Evolutionary conservation across 2,888 invertebrate species (phyloP).

Genomic region (Nemurella pictetii): DNA sequence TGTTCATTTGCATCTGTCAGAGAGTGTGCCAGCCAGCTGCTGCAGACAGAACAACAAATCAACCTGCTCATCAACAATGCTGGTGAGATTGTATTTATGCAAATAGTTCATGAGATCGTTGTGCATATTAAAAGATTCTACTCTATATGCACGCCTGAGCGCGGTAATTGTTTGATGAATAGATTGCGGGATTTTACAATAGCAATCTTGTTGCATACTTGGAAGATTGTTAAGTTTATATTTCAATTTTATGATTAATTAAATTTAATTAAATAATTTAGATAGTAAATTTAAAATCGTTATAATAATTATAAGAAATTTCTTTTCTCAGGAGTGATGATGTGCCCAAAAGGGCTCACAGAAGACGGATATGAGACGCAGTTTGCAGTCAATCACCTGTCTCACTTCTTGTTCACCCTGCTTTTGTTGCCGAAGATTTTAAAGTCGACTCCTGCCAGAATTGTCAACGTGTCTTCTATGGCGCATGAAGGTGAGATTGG

Average conservation of each 20-base stretch:
- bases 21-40: slow-evolving; percentile 54
- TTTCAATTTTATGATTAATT: too few species aligned
- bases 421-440: slow-evolving; percentile 62
- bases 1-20: slow-evolving; percentile 59
- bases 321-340: slow-evolving; percentile 52
- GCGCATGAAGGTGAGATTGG: slow-evolving; percentile 51
- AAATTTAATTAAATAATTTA: background rate
- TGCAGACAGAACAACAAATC: slow-evolving; percentile 45
- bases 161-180: too few species aligned
- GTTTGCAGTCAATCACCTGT: slow-evolving; percentile 63
- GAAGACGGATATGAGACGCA: slow-evolving; percentile 62
- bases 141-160: background rate
- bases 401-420: slow-evolving; percentile 64
- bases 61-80: slow-evolving; percentile 42
- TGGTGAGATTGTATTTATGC: slow-evolving; percentile 26
- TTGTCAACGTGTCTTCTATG: slow-evolving; percentile 64
- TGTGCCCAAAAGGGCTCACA: slow-evolving; percentile 53
- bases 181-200: too few species aligned
- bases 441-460: slow-evolving; percentile 60
- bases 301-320: background rate
- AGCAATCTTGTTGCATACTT: too few species aligned
- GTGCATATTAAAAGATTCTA: too few species aligned
- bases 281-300: background rate
- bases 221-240: too few species aligned
- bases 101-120: too few species aligned